Evolutionary conservation across 2,797 vertebrate species (phyloP), one percentile per base, ranked within the genome.

Genomic region (Scleropages formosus): DNA sequence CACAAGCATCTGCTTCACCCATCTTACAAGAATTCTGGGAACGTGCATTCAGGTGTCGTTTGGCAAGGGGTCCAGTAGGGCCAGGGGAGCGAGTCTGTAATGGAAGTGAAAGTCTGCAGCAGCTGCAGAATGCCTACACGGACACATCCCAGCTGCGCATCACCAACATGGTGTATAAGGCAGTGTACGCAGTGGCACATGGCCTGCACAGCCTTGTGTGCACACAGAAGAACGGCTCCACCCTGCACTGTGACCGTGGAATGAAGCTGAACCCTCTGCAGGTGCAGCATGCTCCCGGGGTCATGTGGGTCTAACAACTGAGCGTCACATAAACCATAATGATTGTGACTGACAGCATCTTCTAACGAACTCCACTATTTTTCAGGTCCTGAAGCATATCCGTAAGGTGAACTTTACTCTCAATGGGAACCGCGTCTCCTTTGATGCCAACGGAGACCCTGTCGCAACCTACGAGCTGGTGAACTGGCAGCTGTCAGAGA

Each of bases 161-260:
- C 22, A 85, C 84, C 16, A 89, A 89, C 80, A 88, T 89, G 87
- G 90, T 90, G 44, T 92, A 92, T 70, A 91, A 90, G 79, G 90
- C 90, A 24, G 83, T 87, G 15, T 89, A 90, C 75, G 86, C 90
- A 20, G 80, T 90, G 77, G 90, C 88, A 24, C 80, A 90, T 77
- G 86, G 89, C 24, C 78, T 91, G 68, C 87, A 91, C 47, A 76
- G 72, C 61, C 27, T 81, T 9, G 44, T 85, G 26, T 91, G 89
- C 75, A 73, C 80, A 20, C n/a, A 82, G 31, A 79, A 6, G 7
- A n/a, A 20, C 18, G 81, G 81, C 65, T 31, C 20, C 20, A 76
- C 73, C 31, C 20, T 61, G 27, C 62, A 79, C 0, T 90, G 88
- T 76, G 79, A 88, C 44, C 84, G 77, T 78, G 58, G 74, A 24